Conservation (phyloP, 1,140 invertebrate species). For the Scaptodrosophila lebanonensis region DNA sequence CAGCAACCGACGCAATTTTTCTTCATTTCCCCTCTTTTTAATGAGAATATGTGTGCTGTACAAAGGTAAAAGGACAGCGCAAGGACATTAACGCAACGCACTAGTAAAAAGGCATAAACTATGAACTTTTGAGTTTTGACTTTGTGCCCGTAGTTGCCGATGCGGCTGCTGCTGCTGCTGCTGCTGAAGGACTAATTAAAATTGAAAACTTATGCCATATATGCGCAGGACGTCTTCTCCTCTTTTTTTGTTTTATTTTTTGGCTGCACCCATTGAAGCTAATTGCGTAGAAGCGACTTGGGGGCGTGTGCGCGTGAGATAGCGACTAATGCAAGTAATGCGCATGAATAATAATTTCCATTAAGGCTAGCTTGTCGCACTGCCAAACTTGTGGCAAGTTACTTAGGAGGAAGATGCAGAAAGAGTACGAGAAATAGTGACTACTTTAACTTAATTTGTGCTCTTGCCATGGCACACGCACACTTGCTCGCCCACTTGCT, state of each 20-base stretch:
- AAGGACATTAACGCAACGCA: constrained; percentile 18
- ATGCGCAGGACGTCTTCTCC: constrained; percentile 17
- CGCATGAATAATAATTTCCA: constrained; percentile 64
- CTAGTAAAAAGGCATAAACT: constrained; percentile 51
- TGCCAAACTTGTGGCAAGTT: constrained; percentile 1
- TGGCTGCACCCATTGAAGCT: too few relatives aligned
- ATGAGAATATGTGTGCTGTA: constrained; percentile 61
- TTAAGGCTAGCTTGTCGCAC: constrained; percentile 27
- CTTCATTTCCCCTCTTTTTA: constrained; percentile 49
- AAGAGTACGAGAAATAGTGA: constrained; percentile 15
- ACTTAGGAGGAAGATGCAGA: background rate
- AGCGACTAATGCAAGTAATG: constrained; percentile 23
- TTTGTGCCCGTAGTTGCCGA: constrained; percentile 3
- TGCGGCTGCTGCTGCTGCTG: constrained; percentile 5
- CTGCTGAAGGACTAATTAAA: constrained; percentile 50
- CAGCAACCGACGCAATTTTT: constrained; percentile 60
- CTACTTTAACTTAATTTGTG: constrained; percentile 59
- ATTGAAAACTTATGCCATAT: constrained; percentile 43
- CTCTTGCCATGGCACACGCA: too few relatives aligned
- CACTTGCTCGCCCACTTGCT: too few relatives aligned
- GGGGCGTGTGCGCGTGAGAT: constrained; percentile 3
- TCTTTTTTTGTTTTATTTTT: too few relatives aligned
- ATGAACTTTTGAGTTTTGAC: constrained; percentile 43
- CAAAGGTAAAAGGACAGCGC: constrained; percentile 3
- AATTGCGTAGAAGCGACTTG: too few relatives aligned